Base-by-base conservation (phyloP, 2,888 invertebrate genomes). In the Cryptocheilus praepositus region DNA sequence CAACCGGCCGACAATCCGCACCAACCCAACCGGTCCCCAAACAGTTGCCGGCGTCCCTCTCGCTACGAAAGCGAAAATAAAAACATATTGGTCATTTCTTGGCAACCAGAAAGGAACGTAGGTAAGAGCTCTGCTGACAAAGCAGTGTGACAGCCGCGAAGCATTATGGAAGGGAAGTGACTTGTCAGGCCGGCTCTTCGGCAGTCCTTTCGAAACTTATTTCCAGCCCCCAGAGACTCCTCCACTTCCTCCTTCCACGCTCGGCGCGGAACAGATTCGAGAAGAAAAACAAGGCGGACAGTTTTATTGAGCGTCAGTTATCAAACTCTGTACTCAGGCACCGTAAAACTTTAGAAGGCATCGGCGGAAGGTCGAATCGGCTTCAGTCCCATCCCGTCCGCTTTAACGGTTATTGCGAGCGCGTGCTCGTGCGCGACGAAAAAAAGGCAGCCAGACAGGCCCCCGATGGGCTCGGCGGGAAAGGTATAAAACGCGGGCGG, bases 171-270 rank as follows among this genome's bases (percentile, higher is more conserved):
- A 64, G 61, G 49, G 54, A 46, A 64, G 52, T 59, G 58, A 67
- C 65, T 71, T 67, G 75, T 65, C 72, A 63, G 22, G 44, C 45
- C 16, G 55, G 65, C 70, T 74, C 54, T 63, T 73, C 51, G 53
- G 60, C 60, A 57, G 49, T 51, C 55, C 65, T 72, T 70, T n/a
- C 7, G 8, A 74, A 36, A 76, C 69, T 76, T 71, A 61, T 62
- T 67, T 58, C 52, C 57, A 55, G 51, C 19, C 25, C 54, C 57
- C 19, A n/a, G 53, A 43, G 62, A 49, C n/a, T n/a, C 49, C 16
- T n/a, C 16, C 49, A 4, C 49, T n/a, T 45, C 16, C 16, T 8
- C 51, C n/a, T n/a, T n/a, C n/a, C n/a, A n/a, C n/a, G n/a, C n/a
- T n/a, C n/a, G n/a, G n/a, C n/a, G n/a, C n/a, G n/a, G 36, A 36